Base-by-base conservation (phyloP, 2,113 vertebrate genomes). In the Micromys minutus region DNA sequence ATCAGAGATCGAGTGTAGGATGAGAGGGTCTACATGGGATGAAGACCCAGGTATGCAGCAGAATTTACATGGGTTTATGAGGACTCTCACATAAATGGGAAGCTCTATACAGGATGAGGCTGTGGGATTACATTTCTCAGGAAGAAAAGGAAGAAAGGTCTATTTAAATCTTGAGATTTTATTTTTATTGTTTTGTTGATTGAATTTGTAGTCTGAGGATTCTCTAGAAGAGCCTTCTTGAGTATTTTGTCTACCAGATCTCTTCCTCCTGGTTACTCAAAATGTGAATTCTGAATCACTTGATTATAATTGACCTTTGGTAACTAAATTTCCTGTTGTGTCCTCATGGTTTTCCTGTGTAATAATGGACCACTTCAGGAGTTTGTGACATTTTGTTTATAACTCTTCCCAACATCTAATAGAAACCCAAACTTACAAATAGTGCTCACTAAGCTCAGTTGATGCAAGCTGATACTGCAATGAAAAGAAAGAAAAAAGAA, bases 391-490 rank as follows among this genome's bases (percentile, higher is more conserved):
- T 42, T 45, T 67, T 71, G 34, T 77, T 45, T 42, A 9, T 61
- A 42, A 52, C 31, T 67, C 59, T 45, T 52, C 34, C 12, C 1
- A 17, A 34, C 26, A 42, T 87, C 55, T 89, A 69, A 52, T 39
- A 55, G 75, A 95, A 63, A 29, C 16, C 88, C 59, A 77, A 83
- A 26, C 75, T 77, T 50, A 89, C 71, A 84, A 50, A 34, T 21
- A 74, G 24, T 42, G 69, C 29, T 93, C 76, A 71, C 9, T 76
- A 88, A 95, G 1, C 75, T 88, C 42, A 26, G 47, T 76, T 93
- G 42, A 96, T 72, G 67, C 55, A 95, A 93, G 93, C 84, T 89
- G 95, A 96, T 94, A 93, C 61, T 47, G 76, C 39, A 45, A 26
- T 42, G 39, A 74, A 26, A 6, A n/a, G 13, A 11, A 45, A n/a